Conservation (phyloP, 2,888 invertebrate genomes). For the Chesias legatella region DNA sequence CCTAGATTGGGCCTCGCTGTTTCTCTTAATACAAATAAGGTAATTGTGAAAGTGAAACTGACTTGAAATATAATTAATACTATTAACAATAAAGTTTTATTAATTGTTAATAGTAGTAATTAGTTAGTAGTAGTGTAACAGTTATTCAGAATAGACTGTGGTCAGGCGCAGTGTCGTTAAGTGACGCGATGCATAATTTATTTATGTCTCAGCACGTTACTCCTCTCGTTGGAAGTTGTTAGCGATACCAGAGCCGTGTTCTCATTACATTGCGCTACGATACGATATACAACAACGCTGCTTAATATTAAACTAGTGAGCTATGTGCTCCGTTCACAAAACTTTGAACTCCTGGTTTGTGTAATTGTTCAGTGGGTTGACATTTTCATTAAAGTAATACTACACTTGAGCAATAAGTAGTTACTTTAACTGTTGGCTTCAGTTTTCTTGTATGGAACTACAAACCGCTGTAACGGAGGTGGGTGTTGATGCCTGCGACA, state of each 20-base stretch:
- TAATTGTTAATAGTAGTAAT: too few species aligned
- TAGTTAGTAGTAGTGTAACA: too few species aligned
- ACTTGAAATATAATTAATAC: too few species aligned
- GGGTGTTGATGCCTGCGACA: too few species aligned
- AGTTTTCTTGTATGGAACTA: too few species aligned
- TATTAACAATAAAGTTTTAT: too few species aligned
- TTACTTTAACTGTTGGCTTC: too few species aligned
- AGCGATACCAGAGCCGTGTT: conserved; percentile 41
- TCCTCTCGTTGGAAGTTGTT: conserved; percentile 55
- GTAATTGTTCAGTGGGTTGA: conserved; percentile 13
- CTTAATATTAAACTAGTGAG: conserved; percentile 26
- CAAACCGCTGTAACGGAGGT: too few species aligned
- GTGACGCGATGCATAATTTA: conserved; percentile 72
- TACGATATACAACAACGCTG: conserved; percentile 19
- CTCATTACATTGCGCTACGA: conserved; percentile 27
- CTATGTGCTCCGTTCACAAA: conserved; percentile 14
- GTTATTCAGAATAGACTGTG: conserved; percentile 16
- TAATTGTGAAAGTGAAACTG: too few species aligned
- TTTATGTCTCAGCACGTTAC: conserved; percentile 73
- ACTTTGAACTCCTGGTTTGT: conserved; percentile 20
- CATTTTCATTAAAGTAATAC: conserved; percentile 4
- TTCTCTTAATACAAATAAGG: too few species aligned
- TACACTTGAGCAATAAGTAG: conserved; percentile 6
- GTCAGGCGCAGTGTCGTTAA: conserved; percentile 48
- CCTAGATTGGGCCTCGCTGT: too few species aligned